Evolutionary conservation across 30 jellyfish, hydroid and myxozoan genomes (phyloP), one percentile per base, ranked within the genome.

Genomic region (Turritopsis dohrnii): DNA sequence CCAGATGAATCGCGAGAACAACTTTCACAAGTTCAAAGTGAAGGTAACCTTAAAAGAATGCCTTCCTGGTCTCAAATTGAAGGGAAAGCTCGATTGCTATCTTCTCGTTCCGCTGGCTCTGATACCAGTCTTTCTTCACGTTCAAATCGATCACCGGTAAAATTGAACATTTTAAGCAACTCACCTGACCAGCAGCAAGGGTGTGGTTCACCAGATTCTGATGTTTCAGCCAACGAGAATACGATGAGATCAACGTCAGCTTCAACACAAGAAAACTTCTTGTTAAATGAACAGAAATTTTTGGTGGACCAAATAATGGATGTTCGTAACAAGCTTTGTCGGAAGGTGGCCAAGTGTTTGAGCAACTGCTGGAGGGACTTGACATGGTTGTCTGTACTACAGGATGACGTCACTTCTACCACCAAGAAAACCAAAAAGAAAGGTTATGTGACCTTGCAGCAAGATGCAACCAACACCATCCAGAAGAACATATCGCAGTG

Each of bases 321-420:
- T 29, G 87, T 82, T 26, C 84, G 71, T 28, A 86, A 82, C 21
- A 28, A 71, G 8, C 54, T 82, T 18, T 18, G 41, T 22, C 52
- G 71, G 17, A 82, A 66, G 86, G 26, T 82, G 53, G 89, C 31
- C 0, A 26, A 25, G 8, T 71, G 86, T 28, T 80, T 93, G 71
- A 88, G 98, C 65, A 93, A 94, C 82, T 94, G 99, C 81, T 94
- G 99, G 99, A 71, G 99, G 31, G 99, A 94, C 60, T 84, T 89
- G 87, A 72, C 87, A 29, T 94, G 99, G 99, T 85, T 79, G 73
- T 88, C 89, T 74, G 53, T 84, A 21, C 74, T 77, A 85, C 96
- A 93, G n/a, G 31, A 76, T 20, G 98, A 93, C 18, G 98, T 88
- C 20, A 65, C 81, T 25, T 18, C 54, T 80, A n/a, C 21, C 53